Conservation (phyloP, 2,888 invertebrate genomes). For the Coelopa pilipes region DNA sequence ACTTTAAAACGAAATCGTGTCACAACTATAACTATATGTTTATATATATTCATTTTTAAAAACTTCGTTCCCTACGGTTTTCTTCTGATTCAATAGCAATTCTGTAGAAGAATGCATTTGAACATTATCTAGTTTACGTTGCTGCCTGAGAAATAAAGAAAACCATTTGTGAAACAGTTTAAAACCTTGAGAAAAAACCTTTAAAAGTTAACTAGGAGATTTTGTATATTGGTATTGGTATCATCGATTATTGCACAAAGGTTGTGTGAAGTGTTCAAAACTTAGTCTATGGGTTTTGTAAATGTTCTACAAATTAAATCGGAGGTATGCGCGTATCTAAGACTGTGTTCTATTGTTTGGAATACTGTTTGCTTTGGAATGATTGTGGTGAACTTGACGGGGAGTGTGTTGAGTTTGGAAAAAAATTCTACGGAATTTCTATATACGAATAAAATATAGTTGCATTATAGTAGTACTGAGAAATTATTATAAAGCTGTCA, state of each 20-base stretch:
- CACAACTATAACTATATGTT: not conserved
- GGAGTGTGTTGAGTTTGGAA: conserved; percentile 11
- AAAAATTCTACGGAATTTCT: not conserved
- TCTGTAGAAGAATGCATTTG: not conserved
- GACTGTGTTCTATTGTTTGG: conserved; percentile 18
- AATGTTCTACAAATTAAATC: conserved; percentile 17
- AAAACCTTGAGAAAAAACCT: not conserved
- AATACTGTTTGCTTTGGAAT: conserved; percentile 32
- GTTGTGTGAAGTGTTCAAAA: not conserved
- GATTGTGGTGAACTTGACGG: not conserved
- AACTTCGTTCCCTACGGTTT: conserved; percentile 1
- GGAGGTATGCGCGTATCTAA: conserved; percentile 27
- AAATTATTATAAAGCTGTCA: not conserved
- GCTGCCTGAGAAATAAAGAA: conserved; percentile 40
- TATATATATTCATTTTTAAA: conserved; percentile 1
- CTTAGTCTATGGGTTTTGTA: not conserved
- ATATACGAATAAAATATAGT: not conserved
- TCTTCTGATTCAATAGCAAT: conserved; percentile 19
- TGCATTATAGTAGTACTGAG: too few species aligned
- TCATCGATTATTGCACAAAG: not conserved
- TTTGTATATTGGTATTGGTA: too few species aligned
- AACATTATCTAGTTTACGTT: conserved; percentile 12
- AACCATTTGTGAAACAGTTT: conserved; percentile 23
- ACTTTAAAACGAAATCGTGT: conserved; percentile 25
- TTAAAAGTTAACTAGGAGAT: too few species aligned